Base-by-base conservation (phyloP, 1,140 invertebrate genomes). In the Aphelenchoides besseyi region DNA sequence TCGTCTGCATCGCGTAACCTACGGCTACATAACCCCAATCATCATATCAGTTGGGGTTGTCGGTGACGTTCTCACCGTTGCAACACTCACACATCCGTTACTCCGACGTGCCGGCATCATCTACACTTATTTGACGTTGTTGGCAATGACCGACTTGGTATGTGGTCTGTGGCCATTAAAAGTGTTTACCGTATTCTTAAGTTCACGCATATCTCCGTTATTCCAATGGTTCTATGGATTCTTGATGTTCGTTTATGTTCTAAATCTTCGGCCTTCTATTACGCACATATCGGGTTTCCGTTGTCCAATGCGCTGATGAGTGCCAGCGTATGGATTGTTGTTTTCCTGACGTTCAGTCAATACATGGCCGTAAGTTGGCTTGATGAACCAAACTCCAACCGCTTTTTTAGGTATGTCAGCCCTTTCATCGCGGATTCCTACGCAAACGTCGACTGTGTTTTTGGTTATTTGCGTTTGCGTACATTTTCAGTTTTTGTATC, bases 271-370 rank as follows among this genome's bases (percentile, higher is more conserved):
- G 78, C 82, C 12, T 81, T 84, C 62, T 83, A 81, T 68, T 83
- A 83, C 54, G 83, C 82, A 12, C 82, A 83, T 70, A 76, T 83
- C 41, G 82, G 82, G 26, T 83, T 83, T 61, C 82, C 82, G 32
- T 53, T 83, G 69, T 82, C 82, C 26, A 83, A 83, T 53, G 81
- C 82, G n/a, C 66, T 83, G 48, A 83, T 83, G 82, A 79, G 82
- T 16, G 77, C 82, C 0, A 72, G 67, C 33, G 82, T 83, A 12
- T 83, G 82, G 83, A 80, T 83, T 32, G 83, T 83, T 12, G 82
- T 83, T 1, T 84, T 81, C 68, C 73, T 83, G 41, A 83, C 82
- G 30, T 69, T 83, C 0, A 79, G 75, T 35, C 82, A 83, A 67
- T 83, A 82, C 69, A 84, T 81, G 76, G 82, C 82, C 26, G 82